These are phyloP conservation scores for Temnothorax longispinosus DNA, from an alignment of 1,140 invertebrate genomes.

Conservation along the genomic window DNA sequence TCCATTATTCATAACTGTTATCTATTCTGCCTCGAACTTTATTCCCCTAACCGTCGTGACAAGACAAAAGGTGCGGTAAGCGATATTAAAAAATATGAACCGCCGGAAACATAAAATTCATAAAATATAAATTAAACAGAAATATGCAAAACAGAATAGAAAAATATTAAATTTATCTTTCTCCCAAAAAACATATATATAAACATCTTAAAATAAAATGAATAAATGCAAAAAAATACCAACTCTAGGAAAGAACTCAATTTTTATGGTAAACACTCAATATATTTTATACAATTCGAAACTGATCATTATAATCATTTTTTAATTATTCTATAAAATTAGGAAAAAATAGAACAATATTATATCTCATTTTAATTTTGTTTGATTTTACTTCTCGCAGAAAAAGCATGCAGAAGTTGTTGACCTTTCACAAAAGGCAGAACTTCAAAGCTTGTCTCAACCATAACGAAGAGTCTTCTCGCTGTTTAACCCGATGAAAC, in stretches of 20 bases:
- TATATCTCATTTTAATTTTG: not conserved
- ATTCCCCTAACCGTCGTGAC: conserved; percentile 1
- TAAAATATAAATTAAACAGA: not conserved
- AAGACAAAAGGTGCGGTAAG: not conserved
- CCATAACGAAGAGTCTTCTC: not conserved
- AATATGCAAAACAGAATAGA: not conserved
- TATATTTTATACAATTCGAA: not conserved
- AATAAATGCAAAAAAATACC: not conserved
- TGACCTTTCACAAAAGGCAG: not conserved
- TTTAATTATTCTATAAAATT: not conserved
- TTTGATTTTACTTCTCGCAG: not conserved
- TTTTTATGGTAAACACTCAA: not conserved
- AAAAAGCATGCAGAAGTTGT: not conserved
- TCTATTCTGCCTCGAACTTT: conserved; percentile 34
- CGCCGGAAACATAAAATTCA: not conserved
- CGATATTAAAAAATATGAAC: conserved; percentile 44
- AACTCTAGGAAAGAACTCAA: not conserved
- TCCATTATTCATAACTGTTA: conserved; percentile 60
- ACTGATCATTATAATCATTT: not conserved
- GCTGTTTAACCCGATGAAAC: not conserved
- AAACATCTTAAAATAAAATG: not conserved
- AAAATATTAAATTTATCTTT: conserved; percentile 2
- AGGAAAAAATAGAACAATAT: not conserved
- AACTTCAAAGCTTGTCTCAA: not conserved
- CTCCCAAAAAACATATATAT: not conserved